Percentiles rank a stretch among this genome's conserved stretches.
Conservation (phyloP, 2,113 vertebrate species). For the Todiramphus chloris region DNA sequence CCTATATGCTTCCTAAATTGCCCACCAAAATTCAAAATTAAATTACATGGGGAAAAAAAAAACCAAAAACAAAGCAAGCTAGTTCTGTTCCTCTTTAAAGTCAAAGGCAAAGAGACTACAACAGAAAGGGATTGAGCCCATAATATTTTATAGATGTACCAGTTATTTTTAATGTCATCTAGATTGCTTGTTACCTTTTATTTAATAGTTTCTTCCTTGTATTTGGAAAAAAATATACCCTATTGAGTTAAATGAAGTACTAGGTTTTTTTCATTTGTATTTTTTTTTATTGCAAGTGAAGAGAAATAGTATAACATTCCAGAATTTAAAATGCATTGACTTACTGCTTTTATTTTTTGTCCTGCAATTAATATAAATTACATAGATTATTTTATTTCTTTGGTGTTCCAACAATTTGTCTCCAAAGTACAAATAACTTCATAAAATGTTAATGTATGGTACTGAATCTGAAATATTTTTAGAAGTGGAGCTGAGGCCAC, state of each 20-base stretch:
- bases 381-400: constrained; percentile 26
- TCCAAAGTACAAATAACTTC: not conserved
- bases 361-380: not conserved
- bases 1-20: not conserved
- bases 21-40: not conserved
- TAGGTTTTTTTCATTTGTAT: not conserved
- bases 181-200: not conserved
- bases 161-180: not conserved
- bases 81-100: not conserved
- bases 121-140: not conserved
- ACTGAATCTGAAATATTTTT: constrained; percentile 2
- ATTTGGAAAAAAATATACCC: not conserved
- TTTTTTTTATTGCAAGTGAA: not conserved
- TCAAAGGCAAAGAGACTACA: not conserved
- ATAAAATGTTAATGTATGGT: not conserved
- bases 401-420: not conserved
- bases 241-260: not conserved
- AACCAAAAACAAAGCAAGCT: not conserved
- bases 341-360: not conserved
- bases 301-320: not conserved
- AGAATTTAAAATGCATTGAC: not conserved
- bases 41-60: not conserved
- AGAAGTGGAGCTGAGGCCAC: constrained; percentile 9
- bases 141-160: not conserved
- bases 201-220: not conserved